Percentiles rank a stretch among this genome's conserved stretches.
phyloP scores from a whole-genome alignment of 1,140 invertebrate species.

The Cydia pomonella region DNA sequence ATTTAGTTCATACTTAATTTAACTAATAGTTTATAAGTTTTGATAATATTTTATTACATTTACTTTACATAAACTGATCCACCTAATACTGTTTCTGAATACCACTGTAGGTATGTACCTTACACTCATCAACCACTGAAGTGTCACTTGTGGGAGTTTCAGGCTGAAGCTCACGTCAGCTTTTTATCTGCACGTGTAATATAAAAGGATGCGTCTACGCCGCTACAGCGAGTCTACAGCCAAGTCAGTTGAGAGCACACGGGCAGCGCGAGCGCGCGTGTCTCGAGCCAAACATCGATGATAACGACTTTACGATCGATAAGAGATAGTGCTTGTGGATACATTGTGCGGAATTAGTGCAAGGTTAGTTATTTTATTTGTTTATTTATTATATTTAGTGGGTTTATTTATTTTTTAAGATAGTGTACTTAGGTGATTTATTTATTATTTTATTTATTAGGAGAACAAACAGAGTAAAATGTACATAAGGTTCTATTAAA shows the following conservation, averaged over 20 bases:
- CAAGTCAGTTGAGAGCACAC: background rate
- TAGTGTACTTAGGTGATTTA: background rate
- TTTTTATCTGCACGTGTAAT: background rate
- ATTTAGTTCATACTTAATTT: no score
- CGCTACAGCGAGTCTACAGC: background rate
- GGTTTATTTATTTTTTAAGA: background rate
- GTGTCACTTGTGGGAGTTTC: background rate
- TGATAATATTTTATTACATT: no score
- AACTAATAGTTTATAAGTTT: no score
- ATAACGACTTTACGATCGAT: background rate
- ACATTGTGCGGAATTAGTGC: background rate
- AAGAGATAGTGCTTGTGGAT: conserved; percentile 14
- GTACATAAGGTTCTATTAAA: no score
- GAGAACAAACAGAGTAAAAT: no score
- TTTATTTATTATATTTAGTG: conserved; percentile 3
- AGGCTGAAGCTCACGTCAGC: conserved; percentile 18
- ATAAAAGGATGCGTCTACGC: conserved; percentile 14
- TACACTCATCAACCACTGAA: background rate
- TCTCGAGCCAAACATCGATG: background rate
- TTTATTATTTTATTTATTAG: no score
- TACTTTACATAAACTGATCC: no score
- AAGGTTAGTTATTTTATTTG: background rate
- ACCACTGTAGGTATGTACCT: background rate
- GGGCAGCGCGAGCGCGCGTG: background rate
- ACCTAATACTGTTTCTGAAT: no score